Evolutionary conservation across 2,797 vertebrate species (phyloP), one percentile per base, ranked within the genome.

Genomic region (Fundulus diaphanus): DNA sequence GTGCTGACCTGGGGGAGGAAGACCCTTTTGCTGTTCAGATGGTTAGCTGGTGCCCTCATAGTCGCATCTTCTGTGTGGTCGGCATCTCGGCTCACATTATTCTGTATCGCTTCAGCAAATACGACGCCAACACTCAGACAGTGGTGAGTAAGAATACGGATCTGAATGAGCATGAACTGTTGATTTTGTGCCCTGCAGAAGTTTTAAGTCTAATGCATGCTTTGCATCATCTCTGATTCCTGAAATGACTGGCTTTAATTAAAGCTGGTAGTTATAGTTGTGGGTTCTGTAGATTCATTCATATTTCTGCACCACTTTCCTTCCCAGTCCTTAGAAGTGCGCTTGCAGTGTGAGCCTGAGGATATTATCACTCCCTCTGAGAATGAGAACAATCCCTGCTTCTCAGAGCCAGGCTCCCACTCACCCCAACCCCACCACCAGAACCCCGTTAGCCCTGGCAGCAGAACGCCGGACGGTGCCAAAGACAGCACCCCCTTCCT

Each of bases 1-100:
- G 95, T 2, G 95, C 95, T 1, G 97, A 99, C 72, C 89, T 97
- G 83, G 95, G 96, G 68, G 98, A 99, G 78, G 98, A 99, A 81
- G 98, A 99, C 85, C 98, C 98, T 11, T 99, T 96, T 78, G 98
- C 98, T 3, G 83, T 99, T 82, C 98, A 99, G 85, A 97, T 98
- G 97, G 96, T 99, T 92, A 96, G 94, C 88, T 99, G 98, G 98
- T 99, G 98, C 82, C 98, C 97, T 20, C 96, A 98, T 75, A 99
- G 98, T 88, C 95, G 98, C 70, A 93, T 99, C 92, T 96, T 99
- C 89, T 99, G 98, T 87, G 96, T 99, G 70, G 97, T 97, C 6
- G 97, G 97, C 90, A 97, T 97, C 88, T 97, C 97, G 9, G 96
- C 97, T 0, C 97, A 99, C 89, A 96, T 98, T 85, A 95, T 99